These are phyloP conservation scores for Tineola bisselliella DNA, from an alignment of 2,888 invertebrate species.

Conservation along the genomic window DNA sequence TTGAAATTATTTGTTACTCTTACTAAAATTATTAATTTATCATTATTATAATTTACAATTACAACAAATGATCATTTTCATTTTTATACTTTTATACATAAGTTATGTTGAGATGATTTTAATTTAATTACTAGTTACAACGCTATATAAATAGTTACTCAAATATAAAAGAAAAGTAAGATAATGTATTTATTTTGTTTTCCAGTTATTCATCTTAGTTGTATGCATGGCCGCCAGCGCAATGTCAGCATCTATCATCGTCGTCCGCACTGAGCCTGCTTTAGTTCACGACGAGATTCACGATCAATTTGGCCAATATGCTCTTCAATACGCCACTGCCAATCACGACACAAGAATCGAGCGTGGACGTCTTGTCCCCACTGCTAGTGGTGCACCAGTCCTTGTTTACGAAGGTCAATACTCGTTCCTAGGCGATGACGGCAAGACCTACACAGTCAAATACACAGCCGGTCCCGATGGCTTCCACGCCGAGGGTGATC, in stretches of 20 bases:
- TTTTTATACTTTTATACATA: too few species aligned
- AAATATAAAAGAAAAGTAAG: too few species aligned
- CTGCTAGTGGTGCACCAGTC: slow-evolving; percentile 27
- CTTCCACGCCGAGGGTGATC: slow-evolving; percentile 28
- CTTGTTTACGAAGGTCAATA: slow-evolving; percentile 37
- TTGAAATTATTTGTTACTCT: too few species aligned
- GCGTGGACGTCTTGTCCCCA: slow-evolving; percentile 35
- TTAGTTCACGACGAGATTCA: slow-evolving; percentile 33
- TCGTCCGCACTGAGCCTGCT: slow-evolving; percentile 25
- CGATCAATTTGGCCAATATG: slow-evolving; percentile 36
- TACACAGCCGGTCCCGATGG: slow-evolving; percentile 40
- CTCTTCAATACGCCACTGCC: slow-evolving; percentile 38
- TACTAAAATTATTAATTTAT: too few species aligned
- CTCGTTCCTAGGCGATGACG: slow-evolving; percentile 36
- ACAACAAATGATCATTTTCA: too few species aligned
- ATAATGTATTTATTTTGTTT: neutral
- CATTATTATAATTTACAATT: too few species aligned
- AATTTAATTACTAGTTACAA: too few species aligned
- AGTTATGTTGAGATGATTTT: too few species aligned
- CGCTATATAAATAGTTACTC: too few species aligned
- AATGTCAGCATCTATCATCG: neutral
- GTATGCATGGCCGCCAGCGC: slow-evolving; percentile 3
- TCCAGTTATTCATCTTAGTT: slow-evolving; percentile 1
- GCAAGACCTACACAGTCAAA: slow-evolving; percentile 37
- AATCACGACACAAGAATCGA: slow-evolving; percentile 38